These are phyloP conservation scores for Takifugu bimaculatus DNA, from an alignment of 2,113 vertebrate species.

Conservation along the genomic window DNA sequence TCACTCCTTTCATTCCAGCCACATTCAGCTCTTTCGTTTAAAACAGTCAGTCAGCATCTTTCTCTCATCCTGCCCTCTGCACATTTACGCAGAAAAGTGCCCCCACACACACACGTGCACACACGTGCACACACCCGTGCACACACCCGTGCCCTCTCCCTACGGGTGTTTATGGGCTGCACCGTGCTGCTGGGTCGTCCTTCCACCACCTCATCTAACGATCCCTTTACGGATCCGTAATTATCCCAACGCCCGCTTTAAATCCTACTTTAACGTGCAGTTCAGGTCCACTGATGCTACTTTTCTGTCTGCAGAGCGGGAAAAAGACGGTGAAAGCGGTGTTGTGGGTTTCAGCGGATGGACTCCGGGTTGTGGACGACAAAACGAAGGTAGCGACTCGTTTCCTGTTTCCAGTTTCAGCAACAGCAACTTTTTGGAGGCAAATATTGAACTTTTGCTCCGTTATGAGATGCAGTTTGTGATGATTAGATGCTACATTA, in stretches of 20 bases:
- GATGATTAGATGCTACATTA: no score
- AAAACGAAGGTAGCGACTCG: slow-evolving; percentile 83
- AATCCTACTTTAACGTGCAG: slow-evolving; percentile 1
- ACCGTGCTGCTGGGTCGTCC: no score
- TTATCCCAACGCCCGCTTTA: not conserved
- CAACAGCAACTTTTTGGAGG: not conserved
- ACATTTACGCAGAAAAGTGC: not conserved
- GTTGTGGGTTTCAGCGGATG: slow-evolving; percentile 90
- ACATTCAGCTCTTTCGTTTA: no score
- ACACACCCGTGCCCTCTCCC: no score
- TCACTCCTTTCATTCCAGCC: not conserved
- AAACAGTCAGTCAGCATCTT: not conserved
- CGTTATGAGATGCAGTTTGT: no score
- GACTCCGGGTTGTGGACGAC: slow-evolving; percentile 89
- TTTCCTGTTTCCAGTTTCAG: not conserved
- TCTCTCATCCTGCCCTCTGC: not conserved
- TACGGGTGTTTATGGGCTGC: no score
- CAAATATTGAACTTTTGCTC: no score
- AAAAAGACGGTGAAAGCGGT: slow-evolving; percentile 89
- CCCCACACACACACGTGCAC: no score
- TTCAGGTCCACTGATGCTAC: not conserved
- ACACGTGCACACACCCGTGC: no score
- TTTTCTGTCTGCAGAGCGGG: slow-evolving; percentile 75
- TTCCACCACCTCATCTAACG: slow-evolving; percentile 1
- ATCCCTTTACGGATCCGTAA: slow-evolving; percentile 9